Conservation (phyloP, 2,888 invertebrate genomes). For the Chrysotoxum bicinctum region DNA sequence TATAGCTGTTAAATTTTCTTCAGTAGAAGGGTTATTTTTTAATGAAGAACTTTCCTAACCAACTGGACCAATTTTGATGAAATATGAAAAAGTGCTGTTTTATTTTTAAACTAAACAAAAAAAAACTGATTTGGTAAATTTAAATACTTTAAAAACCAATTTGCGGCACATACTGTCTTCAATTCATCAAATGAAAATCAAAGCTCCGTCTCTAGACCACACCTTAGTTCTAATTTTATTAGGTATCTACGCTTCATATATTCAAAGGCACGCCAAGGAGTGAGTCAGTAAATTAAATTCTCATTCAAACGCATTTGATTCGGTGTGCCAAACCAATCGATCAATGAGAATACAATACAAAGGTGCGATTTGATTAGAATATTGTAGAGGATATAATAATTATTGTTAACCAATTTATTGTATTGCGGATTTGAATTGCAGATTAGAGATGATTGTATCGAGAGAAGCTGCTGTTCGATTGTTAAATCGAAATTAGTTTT, state of each 20-base stretch:
- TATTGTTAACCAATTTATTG: slow-evolving; percentile 23
- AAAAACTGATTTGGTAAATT: neutral
- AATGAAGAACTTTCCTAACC: too few relatives aligned
- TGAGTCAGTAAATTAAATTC: slow-evolving; percentile 23
- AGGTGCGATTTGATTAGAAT: slow-evolving; percentile 15
- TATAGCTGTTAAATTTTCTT: too few relatives aligned
- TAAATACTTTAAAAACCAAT: neutral
- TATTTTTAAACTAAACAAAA: too few relatives aligned
- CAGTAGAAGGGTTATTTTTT: too few relatives aligned
- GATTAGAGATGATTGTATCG: slow-evolving; percentile 11
- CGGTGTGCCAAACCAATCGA: slow-evolving; percentile 5
- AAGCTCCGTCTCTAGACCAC: neutral
- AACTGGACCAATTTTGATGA: too few relatives aligned
- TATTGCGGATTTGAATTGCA: slow-evolving; percentile 18
- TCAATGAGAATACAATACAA: neutral
- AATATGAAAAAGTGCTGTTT: too few relatives aligned
- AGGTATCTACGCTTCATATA: neutral
- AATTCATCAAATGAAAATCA: neutral
- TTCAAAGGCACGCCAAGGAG: slow-evolving; percentile 7
- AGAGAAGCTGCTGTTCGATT: neutral
- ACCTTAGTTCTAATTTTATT: slow-evolving; percentile 14
- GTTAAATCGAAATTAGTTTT: neutral
- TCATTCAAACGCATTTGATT: slow-evolving; percentile 1
- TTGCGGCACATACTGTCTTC: neutral
- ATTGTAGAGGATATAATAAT: slow-evolving; percentile 2